Base-by-base conservation (phyloP, 2,888 invertebrate genomes). In the Tenodera sinensis region DNA sequence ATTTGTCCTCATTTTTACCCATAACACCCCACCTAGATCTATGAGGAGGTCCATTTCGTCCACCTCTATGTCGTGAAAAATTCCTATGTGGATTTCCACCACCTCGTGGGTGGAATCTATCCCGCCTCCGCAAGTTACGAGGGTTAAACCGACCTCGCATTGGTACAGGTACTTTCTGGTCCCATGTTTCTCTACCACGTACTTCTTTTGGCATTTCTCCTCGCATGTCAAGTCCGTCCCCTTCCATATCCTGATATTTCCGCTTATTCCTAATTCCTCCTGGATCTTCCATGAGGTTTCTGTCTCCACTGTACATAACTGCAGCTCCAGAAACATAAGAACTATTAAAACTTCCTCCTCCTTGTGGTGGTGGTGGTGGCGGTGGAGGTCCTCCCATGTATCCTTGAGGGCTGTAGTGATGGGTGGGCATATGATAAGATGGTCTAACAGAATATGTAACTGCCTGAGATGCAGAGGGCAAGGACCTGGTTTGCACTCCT, bases 121-220 rank as follows among this genome's bases (percentile, higher is more conserved):
- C 87, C 27, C 89, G 81, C 30, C 87, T 34, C 8, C 81, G 82
- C 14, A 30, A n/a, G n/a, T 25, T 27, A 83, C 83, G 87, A 30
- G 82, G 83, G 71, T 71, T 87, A 28, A 47, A 89, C 34, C 89
- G 54, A 27, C 89, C 89, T 34, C 87, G 87, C 88, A 88, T 82
- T 30, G 84, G 84, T 83, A 89, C 83, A 27, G 89, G 89, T 28
- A 87, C 84, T 83, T 89, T 87, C n/a, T 83, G 87, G 47, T 89
- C 89, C 89, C 89, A 89, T 8, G 85, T 25, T 81, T 89, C 89
- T 83, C 89, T 85, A 9, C 83, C 71, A 27, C 47, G 42, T 85
- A 28, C 28, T 54, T 54, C 85, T 8, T 30, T n/a, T 7, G 82
- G 82, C 9, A 83, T 82, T 25, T 84, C 89, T 20, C 34, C 34